Evolutionary conservation across 1,140 invertebrate species (phyloP), one percentile per base, ranked within the genome.

Genomic region (Schlechtendalia chinensis): DNA sequence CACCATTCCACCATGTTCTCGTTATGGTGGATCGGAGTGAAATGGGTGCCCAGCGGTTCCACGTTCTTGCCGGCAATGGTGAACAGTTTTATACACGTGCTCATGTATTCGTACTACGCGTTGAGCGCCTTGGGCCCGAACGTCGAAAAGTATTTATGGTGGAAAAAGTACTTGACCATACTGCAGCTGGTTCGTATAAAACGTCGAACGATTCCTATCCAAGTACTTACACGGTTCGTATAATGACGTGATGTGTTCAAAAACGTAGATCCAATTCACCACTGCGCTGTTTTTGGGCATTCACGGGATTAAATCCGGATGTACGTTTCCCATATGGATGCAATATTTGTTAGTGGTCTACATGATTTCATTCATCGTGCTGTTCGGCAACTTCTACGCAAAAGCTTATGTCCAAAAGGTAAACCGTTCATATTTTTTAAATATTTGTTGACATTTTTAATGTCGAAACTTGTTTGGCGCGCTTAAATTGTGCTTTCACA

Each of bases 11-110:
- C 93, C 0, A 96, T 96, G 93, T 95, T 96, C 84, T 89, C 90
- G 0, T 89, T 96, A n/a, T 97, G 95, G 94, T 98, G 96, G 95
- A 96, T 98, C 83, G 94, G 94, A 24, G 92, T 97, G 81, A 97
- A 97, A 88, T 98, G 94, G 93, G 94, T 97, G 8, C 95, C 96
- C n/a, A 96, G 96, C 85, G 96, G 96, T 81, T 95, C 94, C 32
- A 91, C 93, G 12, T 94, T 94, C 85, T 87, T 96, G 45, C 94
- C 93, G 53, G 93, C 93, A 0, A 92, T 96, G 90, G 91, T 96
- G 17, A 98, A 98, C 87, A 95, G 94, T 82, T 92, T 91, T 67
- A 94, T 97, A 58, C 96, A 84, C 85, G 92, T 97, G 0, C 86
- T 97, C 29, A 97, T 98, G 95, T 98, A 98, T 85, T 89, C 91